These are phyloP conservation scores for Eupeodes luniger DNA, from an alignment of 2,888 invertebrate species.

Conservation along the genomic window DNA sequence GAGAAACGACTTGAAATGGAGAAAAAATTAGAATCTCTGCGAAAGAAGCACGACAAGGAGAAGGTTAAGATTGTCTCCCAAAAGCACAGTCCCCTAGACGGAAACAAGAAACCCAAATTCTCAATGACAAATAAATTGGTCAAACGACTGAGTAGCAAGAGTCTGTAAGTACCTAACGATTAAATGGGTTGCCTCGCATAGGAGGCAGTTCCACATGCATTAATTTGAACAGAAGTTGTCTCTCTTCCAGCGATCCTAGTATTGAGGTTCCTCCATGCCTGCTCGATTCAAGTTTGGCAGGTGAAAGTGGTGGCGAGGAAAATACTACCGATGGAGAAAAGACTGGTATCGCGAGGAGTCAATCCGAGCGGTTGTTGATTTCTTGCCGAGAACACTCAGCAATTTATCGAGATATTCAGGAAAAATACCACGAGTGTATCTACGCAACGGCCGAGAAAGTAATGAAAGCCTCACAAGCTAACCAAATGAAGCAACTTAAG, in stretches of 20 bases:
- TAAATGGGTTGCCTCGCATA: slow-evolving; percentile 73
- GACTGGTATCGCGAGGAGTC: slow-evolving; percentile 84
- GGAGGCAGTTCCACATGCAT: slow-evolving; percentile 71
- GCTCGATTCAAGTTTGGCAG: slow-evolving; percentile 84
- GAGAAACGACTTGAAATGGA: slow-evolving; percentile 94
- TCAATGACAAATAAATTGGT: slow-evolving; percentile 90
- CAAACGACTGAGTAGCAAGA: slow-evolving; percentile 91
- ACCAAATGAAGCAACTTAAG: slow-evolving; percentile 91
- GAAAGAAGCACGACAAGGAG: slow-evolving; percentile 93
- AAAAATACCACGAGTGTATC: slow-evolving; percentile 93
- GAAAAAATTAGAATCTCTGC: slow-evolving; percentile 92
- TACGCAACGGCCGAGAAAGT: slow-evolving; percentile 92
- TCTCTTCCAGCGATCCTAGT: slow-evolving; percentile 82
- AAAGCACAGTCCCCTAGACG: slow-evolving; percentile 86
- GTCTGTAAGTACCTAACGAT: slow-evolving; percentile 87
- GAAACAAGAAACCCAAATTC: slow-evolving; percentile 89
- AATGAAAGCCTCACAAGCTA: slow-evolving; percentile 90
- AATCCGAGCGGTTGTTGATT: slow-evolving; percentile 87
- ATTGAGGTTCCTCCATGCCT: slow-evolving; percentile 84
- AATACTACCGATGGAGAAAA: slow-evolving; percentile 79
- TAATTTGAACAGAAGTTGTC: slow-evolving; percentile 82
- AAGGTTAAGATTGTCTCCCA: slow-evolving; percentile 86
- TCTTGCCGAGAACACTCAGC: slow-evolving; percentile 88
- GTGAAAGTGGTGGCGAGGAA: slow-evolving; percentile 82
- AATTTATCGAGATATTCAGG: slow-evolving; percentile 90